Conservation (phyloP, 1,140 invertebrate genomes). For the Lordiphosa collinella region DNA sequence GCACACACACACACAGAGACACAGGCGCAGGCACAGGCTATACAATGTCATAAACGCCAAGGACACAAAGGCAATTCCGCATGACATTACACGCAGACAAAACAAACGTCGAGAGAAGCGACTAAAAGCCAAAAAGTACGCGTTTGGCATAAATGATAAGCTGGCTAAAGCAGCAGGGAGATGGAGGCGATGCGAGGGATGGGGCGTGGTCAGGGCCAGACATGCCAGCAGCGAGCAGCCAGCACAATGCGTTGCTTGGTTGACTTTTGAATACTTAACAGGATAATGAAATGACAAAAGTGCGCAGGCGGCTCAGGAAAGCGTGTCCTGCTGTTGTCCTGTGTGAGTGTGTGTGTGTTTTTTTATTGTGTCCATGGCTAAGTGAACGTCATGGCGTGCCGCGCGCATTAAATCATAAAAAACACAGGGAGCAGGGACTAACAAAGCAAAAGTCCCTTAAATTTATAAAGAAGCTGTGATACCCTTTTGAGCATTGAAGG, state of each 20-base stretch:
- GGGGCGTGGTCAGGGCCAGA: constrained; percentile 25
- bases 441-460: neutral
- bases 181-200: neutral
- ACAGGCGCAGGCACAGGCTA: constrained; percentile 19
- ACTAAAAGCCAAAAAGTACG: constrained; percentile 71
- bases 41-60: constrained; percentile 76
- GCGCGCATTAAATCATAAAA: constrained; percentile 75
- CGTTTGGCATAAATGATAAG: constrained; percentile 75
- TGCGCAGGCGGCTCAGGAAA: constrained; percentile 58
- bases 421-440: constrained; percentile 8
- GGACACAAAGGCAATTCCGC: constrained; percentile 76
- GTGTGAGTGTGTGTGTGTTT: constrained; percentile 15
- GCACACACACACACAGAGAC: constrained; percentile 12
- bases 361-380: constrained; percentile 71
- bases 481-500: neutral
- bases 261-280: constrained; percentile 78
- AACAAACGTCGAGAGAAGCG: constrained; percentile 51
- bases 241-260: constrained; percentile 52
- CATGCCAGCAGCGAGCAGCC: constrained; percentile 18
- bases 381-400: constrained; percentile 72
- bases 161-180: constrained; percentile 49
- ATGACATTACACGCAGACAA: constrained; percentile 68
- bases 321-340: constrained; percentile 36
- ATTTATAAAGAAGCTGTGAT: neutral
- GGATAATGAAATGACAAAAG: constrained; percentile 77